A percentile compares a stretch with the other conserved stretches of the same genome.
phyloP scores from a whole-genome alignment of 2,888 invertebrate genomes.

The Pseudeuparius sepicola region DNA sequence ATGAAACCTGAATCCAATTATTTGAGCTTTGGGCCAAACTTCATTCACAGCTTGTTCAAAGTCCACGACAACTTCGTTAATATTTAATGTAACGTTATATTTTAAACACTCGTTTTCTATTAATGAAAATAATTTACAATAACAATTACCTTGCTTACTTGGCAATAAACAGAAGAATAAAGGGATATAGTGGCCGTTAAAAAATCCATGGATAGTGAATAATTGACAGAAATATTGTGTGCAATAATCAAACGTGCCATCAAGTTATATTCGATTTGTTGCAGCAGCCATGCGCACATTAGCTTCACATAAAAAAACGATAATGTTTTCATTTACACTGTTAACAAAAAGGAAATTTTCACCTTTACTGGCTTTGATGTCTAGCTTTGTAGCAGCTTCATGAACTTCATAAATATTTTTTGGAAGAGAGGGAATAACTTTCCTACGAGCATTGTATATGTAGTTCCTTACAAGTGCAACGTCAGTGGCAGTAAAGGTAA shows the following conservation, averaged over 20 bases:
- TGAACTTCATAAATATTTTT: too few relatives aligned
- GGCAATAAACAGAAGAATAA: slow-evolving; percentile 8
- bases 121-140: slow-evolving; percentile 4
- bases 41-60: slow-evolving; percentile 5
- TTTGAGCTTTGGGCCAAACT: slow-evolving; percentile 7
- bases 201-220: slow-evolving; percentile 7
- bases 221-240: slow-evolving; percentile 8
- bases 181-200: slow-evolving; percentile 5
- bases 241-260: slow-evolving; percentile 10
- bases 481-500: too few relatives aligned
- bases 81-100: slow-evolving; percentile 10
- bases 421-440: too few relatives aligned
- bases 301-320: too few relatives aligned
- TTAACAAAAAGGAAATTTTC: too few relatives aligned
- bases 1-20: slow-evolving; percentile 5
- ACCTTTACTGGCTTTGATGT: too few relatives aligned
- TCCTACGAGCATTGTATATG: too few relatives aligned
- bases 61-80: slow-evolving; percentile 6
- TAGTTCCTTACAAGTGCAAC: too few relatives aligned
- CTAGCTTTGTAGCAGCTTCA: too few relatives aligned
- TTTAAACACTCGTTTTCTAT: slow-evolving; percentile 10
- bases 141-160: slow-evolving; percentile 5
- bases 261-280: too few relatives aligned
- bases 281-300: too few relatives aligned
- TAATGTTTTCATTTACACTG: too few relatives aligned